These are phyloP conservation scores for Carollia perspicillata DNA, from an alignment of 2,113 vertebrate genomes.

Conservation along the genomic window DNA sequence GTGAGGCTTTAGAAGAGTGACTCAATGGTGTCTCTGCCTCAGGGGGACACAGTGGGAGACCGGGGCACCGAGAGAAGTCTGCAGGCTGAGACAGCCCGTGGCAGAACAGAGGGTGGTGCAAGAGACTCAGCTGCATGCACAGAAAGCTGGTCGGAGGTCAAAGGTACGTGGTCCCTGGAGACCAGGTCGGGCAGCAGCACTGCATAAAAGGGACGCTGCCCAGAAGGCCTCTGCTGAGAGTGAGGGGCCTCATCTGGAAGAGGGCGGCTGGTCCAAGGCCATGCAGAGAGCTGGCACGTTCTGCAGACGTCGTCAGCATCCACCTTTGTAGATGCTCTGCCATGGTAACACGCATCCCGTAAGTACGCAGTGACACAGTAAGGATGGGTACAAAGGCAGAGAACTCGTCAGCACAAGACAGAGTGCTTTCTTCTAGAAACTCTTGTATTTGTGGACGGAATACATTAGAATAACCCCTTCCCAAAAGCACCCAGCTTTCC, in stretches of 20 bases:
- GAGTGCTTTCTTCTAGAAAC: neutral
- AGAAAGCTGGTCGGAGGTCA: fast-evolving
- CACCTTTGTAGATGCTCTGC: neutral
- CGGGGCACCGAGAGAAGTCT: neutral
- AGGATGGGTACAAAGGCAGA: neutral
- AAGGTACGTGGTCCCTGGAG: neutral
- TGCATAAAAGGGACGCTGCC: too few relatives aligned
- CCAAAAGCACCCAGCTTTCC: neutral
- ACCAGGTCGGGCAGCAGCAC: neutral
- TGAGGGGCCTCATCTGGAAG: neutral
- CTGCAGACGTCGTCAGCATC: neutral
- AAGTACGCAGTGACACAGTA: neutral
- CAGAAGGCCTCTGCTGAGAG: neutral
- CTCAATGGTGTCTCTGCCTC: neutral
- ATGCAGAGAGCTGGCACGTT: neutral
- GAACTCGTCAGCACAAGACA: neutral
- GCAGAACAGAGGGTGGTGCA: fast-evolving
- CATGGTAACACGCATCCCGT: neutral
- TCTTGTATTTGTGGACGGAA: neutral
- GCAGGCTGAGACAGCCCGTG: neutral
- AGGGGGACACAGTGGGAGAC: neutral
- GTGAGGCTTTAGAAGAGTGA: neutral
- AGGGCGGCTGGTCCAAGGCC: neutral
- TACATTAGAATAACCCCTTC: neutral
- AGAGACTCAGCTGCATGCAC: neutral